These are phyloP conservation scores for Chaetogeoica ovagalla DNA, from an alignment of 2,888 invertebrate genomes.

Conservation along the genomic window DNA sequence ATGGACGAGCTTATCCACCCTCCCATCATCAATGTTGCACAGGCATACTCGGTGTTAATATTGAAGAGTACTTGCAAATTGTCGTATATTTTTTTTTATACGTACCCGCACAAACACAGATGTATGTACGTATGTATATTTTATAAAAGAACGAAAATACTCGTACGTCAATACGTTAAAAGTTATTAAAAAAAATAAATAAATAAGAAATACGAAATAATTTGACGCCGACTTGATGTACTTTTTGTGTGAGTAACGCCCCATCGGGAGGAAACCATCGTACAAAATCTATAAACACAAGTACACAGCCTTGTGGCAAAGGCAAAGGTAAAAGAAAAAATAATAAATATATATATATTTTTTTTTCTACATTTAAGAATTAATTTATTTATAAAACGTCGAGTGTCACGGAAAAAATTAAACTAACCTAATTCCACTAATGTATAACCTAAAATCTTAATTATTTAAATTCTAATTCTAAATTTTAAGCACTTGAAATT, in stretches of 20 bases:
- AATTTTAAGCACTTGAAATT: no score
- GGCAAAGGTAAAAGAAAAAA: no score
- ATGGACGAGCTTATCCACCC: conserved; percentile 14
- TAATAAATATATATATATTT: no score
- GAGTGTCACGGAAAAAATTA: no score
- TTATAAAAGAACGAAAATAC: conserved; percentile 13
- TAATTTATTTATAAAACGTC: no score
- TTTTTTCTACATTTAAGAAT: no score
- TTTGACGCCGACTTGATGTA: conserved; percentile 13
- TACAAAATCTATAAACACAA: conserved; percentile 12
- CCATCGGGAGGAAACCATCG: neutral
- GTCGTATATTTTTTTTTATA: conserved; percentile 1
- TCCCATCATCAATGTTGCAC: neutral
- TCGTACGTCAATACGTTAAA: conserved; percentile 12
- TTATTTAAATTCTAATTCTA: no score
- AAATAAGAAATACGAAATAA: conserved; percentile 32
- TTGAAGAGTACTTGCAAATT: conserved; percentile 39
- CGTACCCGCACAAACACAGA: neutral
- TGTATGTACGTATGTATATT: neutral
- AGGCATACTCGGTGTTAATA: conserved; percentile 19
- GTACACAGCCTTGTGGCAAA: neutral
- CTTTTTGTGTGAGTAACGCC: conserved; percentile 6
- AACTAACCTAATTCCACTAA: no score
- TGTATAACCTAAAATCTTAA: no score
- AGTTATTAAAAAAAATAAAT: conserved; percentile 35